These are phyloP conservation scores for Cataglyphis cursor DNA, from an alignment of 2,888 invertebrate species.

Conservation along the genomic window DNA sequence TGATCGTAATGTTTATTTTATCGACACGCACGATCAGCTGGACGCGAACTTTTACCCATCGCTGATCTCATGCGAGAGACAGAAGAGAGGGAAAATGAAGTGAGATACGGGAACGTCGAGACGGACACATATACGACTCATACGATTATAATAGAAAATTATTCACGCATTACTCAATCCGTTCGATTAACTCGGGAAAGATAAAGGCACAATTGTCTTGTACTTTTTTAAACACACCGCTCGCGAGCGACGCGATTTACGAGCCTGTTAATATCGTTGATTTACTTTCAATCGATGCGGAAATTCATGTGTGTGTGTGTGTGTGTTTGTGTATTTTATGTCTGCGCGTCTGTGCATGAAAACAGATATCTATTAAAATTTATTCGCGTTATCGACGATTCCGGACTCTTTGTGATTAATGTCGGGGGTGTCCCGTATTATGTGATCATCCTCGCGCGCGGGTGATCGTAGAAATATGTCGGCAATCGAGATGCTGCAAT, in stretches of 20 bases:
- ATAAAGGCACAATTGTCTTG: conserved; percentile 63
- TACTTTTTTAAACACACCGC: conserved; percentile 37
- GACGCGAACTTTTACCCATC: conserved; percentile 47
- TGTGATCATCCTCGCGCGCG: conserved; percentile 58
- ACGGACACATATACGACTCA: conserved; percentile 43
- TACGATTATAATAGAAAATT: conserved; percentile 68
- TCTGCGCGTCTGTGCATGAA: not conserved
- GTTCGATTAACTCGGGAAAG: conserved; percentile 63
- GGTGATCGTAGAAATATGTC: conserved; percentile 29
- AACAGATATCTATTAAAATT: conserved; percentile 54
- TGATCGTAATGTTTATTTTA: conserved; percentile 53
- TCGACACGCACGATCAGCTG: conserved; percentile 49
- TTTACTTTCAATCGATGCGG: conserved; percentile 53
- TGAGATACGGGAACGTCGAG: conserved; percentile 40
- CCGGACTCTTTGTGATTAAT: conserved; percentile 56
- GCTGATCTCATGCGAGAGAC: conserved; percentile 40
- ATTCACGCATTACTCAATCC: conserved; percentile 71
- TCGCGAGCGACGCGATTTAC: conserved; percentile 51
- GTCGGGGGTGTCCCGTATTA: conserved; percentile 46
- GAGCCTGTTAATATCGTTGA: conserved; percentile 49
- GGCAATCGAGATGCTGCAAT: conserved; percentile 57
- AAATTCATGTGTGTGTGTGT: conserved; percentile 3
- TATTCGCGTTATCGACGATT: conserved; percentile 58
- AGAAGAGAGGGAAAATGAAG: conserved; percentile 18
- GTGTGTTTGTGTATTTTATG: not conserved